Base-by-base conservation (phyloP, 2,888 invertebrate species). In the Drosophila suboccidentalis region DNA sequence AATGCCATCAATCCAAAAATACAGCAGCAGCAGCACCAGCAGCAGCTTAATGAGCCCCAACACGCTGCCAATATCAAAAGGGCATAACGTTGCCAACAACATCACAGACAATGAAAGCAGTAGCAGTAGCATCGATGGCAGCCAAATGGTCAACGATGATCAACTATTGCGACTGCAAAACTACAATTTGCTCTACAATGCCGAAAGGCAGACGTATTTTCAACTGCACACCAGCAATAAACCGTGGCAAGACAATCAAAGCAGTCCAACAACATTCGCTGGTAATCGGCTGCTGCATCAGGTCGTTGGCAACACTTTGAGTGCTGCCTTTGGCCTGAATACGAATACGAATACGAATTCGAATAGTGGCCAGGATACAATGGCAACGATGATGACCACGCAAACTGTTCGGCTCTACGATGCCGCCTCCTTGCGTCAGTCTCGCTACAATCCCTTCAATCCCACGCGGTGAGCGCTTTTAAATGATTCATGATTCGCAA, bases 391-490 rank as follows among this genome's bases (percentile, higher is more conserved):
- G 54, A 55, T 74, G 65, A 72, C 60, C 58, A 83, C 82, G 32
- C 89, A 92, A 64, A 81, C 79, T 51, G 82, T 92, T 50, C 75
- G 77, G 51, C 77, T 92, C 36, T 88, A 91, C 58, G 86, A 92
- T 78, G 82, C 88, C 11, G 72, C 61, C 41, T 91, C 91, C 22
- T 78, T 92, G 81, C 72, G 88, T 34, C 80, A 83, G 47, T 91
- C 92, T 50, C 84, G 74, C 51, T 92, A 85, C 64, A 92, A 91
- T 84, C 91, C 92, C 47, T 90, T 90, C 64, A 86, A 91, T 80
- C 92, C 92, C 49, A 92, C 92, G 4, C 90, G 92, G 92, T 92
- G 47, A 90, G 91, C 90, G 91, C 81, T 29, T 46, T 49, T 65
- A 17, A 60, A 58, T 66, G 50, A 61, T 63, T 61, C 22, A 70